Conservation (phyloP, 2,113 vertebrate species). For the Corapipo altera region DNA sequence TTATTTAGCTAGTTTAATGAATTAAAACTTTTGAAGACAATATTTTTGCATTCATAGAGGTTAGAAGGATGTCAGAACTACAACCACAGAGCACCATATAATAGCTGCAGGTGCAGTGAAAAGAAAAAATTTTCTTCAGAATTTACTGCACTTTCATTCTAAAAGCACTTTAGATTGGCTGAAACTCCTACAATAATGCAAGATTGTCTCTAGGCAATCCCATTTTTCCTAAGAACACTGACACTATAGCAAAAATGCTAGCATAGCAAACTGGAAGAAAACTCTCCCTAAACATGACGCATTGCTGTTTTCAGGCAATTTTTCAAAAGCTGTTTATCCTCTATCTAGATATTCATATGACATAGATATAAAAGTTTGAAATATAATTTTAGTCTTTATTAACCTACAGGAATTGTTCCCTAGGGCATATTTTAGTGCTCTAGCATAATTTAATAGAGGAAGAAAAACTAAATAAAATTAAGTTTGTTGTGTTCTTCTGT, state of each 20-base stretch:
- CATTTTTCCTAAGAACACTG: background rate
- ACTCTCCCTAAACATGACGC: background rate
- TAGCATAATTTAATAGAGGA: constrained; percentile 15
- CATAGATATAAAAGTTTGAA: background rate
- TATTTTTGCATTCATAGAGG: background rate
- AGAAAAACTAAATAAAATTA: constrained; percentile 7
- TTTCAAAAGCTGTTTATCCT: background rate
- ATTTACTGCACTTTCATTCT: background rate
- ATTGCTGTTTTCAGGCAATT: background rate
- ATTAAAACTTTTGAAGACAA: background rate
- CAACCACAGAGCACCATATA: background rate
- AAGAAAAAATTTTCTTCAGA: background rate
- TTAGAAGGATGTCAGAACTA: background rate
- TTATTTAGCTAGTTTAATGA: background rate
- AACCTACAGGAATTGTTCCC: background rate
- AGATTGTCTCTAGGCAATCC: background rate
- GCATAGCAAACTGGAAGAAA: background rate
- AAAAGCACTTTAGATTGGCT: background rate
- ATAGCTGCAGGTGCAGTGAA: background rate
- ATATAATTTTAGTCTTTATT: background rate
- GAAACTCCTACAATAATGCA: background rate
- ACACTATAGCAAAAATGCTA: background rate
- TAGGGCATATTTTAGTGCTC: background rate
- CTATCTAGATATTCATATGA: background rate
- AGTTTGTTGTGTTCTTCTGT: background rate